A percentile compares a stretch with the other conserved stretches of the same genome.
Evolutionary conservation across 2,113 vertebrate species (phyloP).

Genomic region (Rhabdornis inornatus): DNA sequence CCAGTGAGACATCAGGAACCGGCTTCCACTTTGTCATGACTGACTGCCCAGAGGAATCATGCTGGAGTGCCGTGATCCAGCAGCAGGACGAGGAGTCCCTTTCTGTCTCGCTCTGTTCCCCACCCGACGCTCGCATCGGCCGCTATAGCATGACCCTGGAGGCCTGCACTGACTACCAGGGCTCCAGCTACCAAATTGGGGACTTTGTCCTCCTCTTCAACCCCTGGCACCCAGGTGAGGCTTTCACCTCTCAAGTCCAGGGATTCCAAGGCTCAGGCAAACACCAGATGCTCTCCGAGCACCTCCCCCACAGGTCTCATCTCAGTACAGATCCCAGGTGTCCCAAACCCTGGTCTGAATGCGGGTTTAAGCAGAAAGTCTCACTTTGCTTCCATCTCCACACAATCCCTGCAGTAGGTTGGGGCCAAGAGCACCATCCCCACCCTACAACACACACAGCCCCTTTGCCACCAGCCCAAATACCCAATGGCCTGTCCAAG

Average conservation of each 20-base stretch:
- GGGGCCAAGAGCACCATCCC: fast-evolving
- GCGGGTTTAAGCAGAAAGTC: neutral
- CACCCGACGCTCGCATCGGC: conserved; percentile 79
- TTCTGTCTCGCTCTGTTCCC: conserved; percentile 74
- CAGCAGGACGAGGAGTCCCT: conserved; percentile 70
- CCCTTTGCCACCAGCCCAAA: neutral
- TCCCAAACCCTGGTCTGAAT: neutral
- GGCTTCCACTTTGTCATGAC: conserved; percentile 76
- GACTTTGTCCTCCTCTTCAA: conserved; percentile 89
- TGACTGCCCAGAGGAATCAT: conserved; percentile 35
- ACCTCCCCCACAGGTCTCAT: fast-evolving
- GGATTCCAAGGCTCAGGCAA: too few relatives aligned
- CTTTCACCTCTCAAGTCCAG: fast-evolving
- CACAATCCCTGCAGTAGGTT: fast-evolving
- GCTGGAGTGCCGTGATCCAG: conserved; percentile 77
- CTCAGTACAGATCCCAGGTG: neutral
- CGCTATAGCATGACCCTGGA: conserved; percentile 80
- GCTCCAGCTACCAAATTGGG: conserved; percentile 68
- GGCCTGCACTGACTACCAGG: conserved; percentile 30
- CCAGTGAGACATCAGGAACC: conserved; percentile 80
- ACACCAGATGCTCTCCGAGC: fast-evolving
- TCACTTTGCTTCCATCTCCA: neutral
- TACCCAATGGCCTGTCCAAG: fast-evolving
- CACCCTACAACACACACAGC: neutral
- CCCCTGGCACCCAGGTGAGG: conserved; percentile 88